Conservation (phyloP, 2,888 invertebrate genomes). For the Pocota personata region DNA sequence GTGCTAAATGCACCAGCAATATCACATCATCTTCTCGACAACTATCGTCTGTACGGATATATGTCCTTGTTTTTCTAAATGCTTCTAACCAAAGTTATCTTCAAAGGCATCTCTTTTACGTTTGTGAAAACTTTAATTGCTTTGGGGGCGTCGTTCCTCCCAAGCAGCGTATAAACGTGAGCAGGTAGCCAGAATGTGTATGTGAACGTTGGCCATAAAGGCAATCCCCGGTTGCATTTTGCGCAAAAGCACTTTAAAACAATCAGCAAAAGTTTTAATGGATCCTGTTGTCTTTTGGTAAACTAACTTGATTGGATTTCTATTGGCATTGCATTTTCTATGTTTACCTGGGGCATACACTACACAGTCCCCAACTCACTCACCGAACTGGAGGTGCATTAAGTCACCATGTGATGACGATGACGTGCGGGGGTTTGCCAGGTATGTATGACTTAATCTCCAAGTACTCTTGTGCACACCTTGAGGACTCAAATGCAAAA, state of each 20-base stretch:
- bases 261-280: slow-evolving; percentile 73
- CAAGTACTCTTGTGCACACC: slow-evolving; percentile 30
- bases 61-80: neutral
- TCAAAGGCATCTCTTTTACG: slow-evolving; percentile 69
- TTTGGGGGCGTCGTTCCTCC: slow-evolving; percentile 41
- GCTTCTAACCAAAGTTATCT: slow-evolving; percentile 51
- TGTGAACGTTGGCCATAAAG: slow-evolving; percentile 49
- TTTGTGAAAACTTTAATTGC: slow-evolving; percentile 73
- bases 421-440: neutral
- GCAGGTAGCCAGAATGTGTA: slow-evolving; percentile 16
- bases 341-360: slow-evolving; percentile 63
- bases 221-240: slow-evolving; percentile 70
- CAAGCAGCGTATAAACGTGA: neutral
- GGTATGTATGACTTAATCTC: slow-evolving; percentile 48
- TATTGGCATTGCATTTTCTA: slow-evolving; percentile 73
- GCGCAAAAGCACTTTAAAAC: slow-evolving; percentile 74
- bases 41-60: neutral
- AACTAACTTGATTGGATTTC: slow-evolving; percentile 74
- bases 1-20: slow-evolving; percentile 29
- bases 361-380: slow-evolving; percentile 16
- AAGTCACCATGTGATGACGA: slow-evolving; percentile 56
- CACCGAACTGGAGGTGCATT: slow-evolving; percentile 44
- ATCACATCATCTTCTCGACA: slow-evolving; percentile 8
- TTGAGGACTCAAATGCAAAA: slow-evolving; percentile 49
- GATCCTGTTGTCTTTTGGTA: slow-evolving; percentile 73